These are phyloP conservation scores for Tursiops truncatus DNA, from an alignment of 2,113 vertebrate genomes.

Conservation along the genomic window DNA sequence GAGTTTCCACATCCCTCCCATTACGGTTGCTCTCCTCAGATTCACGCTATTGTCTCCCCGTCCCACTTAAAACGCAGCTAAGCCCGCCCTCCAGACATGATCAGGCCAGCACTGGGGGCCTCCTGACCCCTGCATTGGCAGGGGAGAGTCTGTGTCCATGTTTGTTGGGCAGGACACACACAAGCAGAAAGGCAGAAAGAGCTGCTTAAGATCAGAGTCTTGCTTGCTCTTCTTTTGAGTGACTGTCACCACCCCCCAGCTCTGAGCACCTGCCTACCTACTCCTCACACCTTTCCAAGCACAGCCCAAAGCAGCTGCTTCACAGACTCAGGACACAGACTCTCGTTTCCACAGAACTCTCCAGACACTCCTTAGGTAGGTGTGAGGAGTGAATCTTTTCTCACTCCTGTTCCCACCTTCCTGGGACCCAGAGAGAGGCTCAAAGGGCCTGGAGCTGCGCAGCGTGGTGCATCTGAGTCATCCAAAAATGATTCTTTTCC, in stretches of 20 bases:
- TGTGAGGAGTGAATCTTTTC: constrained; percentile 36
- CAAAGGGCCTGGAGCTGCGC: constrained; percentile 56
- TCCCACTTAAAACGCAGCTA: neutral
- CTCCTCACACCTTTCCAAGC: neutral
- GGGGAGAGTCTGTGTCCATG: neutral
- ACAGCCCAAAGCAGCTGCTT: neutral
- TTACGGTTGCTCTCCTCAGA: neutral
- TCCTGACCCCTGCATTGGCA: neutral
- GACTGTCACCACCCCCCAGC: neutral
- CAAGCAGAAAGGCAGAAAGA: neutral
- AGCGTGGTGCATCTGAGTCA: constrained; percentile 14
- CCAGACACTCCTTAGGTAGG: constrained; percentile 34
- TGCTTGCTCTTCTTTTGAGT: neutral
- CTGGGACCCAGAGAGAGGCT: neutral
- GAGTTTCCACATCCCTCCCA: neutral
- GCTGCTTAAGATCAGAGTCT: neutral
- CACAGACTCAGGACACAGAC: neutral
- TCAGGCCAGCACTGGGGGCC: neutral
- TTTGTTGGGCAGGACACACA: neutral
- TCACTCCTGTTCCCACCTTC: neutral
- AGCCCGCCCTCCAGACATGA: neutral
- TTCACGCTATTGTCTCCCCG: neutral
- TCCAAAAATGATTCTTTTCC: neutral
- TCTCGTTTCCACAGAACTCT: neutral
- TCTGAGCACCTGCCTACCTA: neutral